Evolutionary conservation across 2,113 vertebrate species (phyloP).

Genomic region (Cavia aperea): DNA sequence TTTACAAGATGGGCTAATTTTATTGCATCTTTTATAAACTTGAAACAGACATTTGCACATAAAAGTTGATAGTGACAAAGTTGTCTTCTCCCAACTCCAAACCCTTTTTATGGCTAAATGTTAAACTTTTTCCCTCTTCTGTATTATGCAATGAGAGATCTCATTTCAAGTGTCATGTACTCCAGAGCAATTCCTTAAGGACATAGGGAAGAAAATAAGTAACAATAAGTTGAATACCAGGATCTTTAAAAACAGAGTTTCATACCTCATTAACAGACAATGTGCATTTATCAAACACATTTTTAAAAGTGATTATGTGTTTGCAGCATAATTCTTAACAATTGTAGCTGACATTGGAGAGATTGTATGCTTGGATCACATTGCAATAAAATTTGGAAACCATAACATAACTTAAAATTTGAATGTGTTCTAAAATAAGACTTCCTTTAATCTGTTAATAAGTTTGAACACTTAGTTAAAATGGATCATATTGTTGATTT

Average conservation of each 20-base stretch:
- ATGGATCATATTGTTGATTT: not conserved
- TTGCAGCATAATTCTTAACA: not conserved
- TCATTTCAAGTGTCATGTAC: not conserved
- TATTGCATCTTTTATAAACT: not conserved
- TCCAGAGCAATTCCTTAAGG: not conserved
- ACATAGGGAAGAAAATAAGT: not conserved
- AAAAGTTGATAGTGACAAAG: not conserved
- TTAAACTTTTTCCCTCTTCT: not conserved
- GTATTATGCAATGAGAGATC: not conserved
- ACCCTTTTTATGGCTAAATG: not conserved
- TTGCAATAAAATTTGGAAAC: not conserved
- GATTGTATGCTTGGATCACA: not conserved
- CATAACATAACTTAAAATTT: not conserved
- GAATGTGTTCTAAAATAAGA: not conserved
- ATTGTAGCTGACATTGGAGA: slow-evolving; percentile 7
- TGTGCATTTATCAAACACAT: not conserved
- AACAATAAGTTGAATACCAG: not conserved
- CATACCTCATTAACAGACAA: not conserved
- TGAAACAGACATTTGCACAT: not conserved
- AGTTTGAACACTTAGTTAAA: slow-evolving; percentile 10
- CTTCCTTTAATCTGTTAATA: not conserved
- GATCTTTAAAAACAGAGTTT: not conserved
- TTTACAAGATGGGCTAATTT: not conserved
- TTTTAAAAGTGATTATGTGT: not conserved
- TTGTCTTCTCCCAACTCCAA: not conserved